Evolutionary conservation across 2,113 vertebrate genomes (phyloP).

Genomic region (Tor tambroides): DNA sequence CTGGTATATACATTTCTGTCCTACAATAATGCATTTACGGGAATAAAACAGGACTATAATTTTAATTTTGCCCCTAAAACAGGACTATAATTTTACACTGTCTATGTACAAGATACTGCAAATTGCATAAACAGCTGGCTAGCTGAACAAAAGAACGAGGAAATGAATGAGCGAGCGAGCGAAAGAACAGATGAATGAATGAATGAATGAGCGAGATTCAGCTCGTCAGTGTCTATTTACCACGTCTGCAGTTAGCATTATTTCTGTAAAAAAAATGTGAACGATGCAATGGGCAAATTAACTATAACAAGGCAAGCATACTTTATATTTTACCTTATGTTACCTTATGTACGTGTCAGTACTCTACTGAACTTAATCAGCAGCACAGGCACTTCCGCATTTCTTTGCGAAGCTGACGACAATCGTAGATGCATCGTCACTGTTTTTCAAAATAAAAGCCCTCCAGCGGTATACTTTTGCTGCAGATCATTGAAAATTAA

Average conservation of each 20-base stretch:
- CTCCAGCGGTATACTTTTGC: background rate
- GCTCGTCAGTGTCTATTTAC: background rate
- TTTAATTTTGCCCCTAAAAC: background rate
- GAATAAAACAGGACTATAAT: background rate
- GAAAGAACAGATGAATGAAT: background rate
- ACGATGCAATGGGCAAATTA: background rate
- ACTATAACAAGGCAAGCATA: background rate
- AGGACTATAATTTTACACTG: too few relatives aligned
- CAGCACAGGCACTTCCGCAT: slow-evolving; percentile 29
- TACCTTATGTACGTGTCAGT: slow-evolving; percentile 53
- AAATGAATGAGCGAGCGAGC: background rate
- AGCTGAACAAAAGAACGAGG: background rate
- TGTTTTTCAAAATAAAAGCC: slow-evolving; percentile 34
- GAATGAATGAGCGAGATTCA: slow-evolving; percentile 14
- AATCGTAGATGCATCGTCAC: background rate
- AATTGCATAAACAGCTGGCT: background rate
- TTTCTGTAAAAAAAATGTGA: background rate
- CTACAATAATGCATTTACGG: background rate
- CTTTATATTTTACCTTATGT: background rate
- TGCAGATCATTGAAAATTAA: too few relatives aligned
- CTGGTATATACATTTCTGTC: background rate
- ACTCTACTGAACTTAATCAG: slow-evolving; percentile 68
- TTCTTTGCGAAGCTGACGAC: background rate
- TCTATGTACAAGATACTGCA: background rate
- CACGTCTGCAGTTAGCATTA: background rate